Evolutionary conservation across 2,888 invertebrate genomes (phyloP).

Genomic region (Xestia c-nigrum): DNA sequence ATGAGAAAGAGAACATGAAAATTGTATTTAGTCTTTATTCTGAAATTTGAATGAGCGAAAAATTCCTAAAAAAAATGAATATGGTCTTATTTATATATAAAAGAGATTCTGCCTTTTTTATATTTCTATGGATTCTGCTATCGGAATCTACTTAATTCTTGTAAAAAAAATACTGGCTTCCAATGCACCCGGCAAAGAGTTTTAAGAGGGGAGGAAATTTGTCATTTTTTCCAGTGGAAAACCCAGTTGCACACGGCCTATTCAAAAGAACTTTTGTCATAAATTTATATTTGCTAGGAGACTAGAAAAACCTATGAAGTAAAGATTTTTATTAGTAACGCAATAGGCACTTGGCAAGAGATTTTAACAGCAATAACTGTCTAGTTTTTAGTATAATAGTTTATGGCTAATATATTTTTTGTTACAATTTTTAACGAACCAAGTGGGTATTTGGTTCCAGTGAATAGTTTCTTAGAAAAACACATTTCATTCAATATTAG

Average conservation of each 20-base stretch:
- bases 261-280: not conserved
- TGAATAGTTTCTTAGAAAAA: slow-evolving; percentile 18
- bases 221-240: not conserved
- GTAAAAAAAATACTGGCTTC: not conserved
- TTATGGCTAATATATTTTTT: slow-evolving; percentile 11
- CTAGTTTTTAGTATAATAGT: slow-evolving; percentile 22
- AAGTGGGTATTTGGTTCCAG: slow-evolving; percentile 1
- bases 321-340: slow-evolving; percentile 11
- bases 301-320: not conserved
- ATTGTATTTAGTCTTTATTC: not conserved
- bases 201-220: not conserved
- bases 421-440: not conserved
- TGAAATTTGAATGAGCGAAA: not conserved
- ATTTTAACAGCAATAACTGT: slow-evolving; percentile 31
- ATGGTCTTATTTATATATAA: not conserved
- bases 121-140: not conserved
- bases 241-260: not conserved
- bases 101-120: not conserved
- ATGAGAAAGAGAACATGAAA: not conserved
- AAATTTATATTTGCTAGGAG: not conserved
- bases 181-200: not conserved
- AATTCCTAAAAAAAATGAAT: not conserved
- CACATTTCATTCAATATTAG: slow-evolving; percentile 16
- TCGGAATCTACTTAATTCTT: not conserved
- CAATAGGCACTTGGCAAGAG: slow-evolving; percentile 12